Evolutionary conservation across 2,113 vertebrate genomes (phyloP).

Genomic region (Corvus cornix): DNA sequence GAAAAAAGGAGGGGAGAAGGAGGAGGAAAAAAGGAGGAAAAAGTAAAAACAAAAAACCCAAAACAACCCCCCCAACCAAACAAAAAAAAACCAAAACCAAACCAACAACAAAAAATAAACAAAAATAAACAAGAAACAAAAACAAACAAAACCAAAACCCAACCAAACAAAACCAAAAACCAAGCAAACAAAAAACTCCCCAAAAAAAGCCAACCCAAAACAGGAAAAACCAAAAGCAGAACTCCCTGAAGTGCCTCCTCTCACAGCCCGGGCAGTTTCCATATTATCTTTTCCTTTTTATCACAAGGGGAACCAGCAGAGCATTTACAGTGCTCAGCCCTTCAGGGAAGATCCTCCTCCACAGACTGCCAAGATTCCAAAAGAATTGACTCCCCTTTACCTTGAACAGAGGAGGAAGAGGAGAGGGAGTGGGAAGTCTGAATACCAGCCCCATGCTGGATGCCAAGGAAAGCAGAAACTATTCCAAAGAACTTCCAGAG

Average conservation of each 20-base stretch:
- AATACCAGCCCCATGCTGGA: neutral
- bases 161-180: neutral
- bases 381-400: neutral
- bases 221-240: neutral
- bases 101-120: neutral
- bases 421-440: neutral
- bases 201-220: no score
- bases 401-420: neutral
- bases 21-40: neutral
- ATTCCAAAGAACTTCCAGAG: neutral
- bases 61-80: neutral
- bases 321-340: neutral
- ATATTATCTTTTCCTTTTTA: neutral
- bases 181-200: no score
- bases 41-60: neutral
- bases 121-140: no score
- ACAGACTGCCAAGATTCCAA: neutral
- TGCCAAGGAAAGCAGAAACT: neutral
- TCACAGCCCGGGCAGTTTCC: neutral
- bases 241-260: neutral
- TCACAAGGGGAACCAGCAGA: neutral
- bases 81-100: neutral
- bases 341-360: neutral
- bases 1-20: rapidly evolving
- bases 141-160: neutral